Evolutionary conservation across 2,113 vertebrate genomes (phyloP), one percentile per base, ranked within the genome.

Genomic region (Donacobius atricapilla): DNA sequence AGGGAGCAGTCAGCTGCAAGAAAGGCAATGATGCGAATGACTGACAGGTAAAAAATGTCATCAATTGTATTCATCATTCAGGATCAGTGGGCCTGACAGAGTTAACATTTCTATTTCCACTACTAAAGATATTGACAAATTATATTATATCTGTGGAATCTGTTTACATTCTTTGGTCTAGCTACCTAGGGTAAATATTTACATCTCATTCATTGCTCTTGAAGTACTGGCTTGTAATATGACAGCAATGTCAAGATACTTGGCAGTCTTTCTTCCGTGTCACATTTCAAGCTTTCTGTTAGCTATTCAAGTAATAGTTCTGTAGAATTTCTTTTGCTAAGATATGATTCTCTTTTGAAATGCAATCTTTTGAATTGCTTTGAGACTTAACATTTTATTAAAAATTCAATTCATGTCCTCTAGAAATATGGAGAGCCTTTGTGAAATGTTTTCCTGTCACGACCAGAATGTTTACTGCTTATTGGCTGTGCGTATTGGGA

Each of bases 131-230:
- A 95, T 18, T 94, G 95, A 89, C 57, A 94, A 94, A 83, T 56
- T 93, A 58, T 48, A 47, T 94, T 87, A 66, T 88, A 75, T 69
- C 27, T 30, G 22, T 84, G 70, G 64, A 90, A 83, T 89, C 60
- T 90, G 70, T 90, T 97, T 94, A 58, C 83, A 31, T 89, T 92
- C 45, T 81, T 94, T 82, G 75, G 30, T 70, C 71, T 89, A 69
- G 50, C 61, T 93, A 68, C 63, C 42, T 70, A 88, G 54, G n/a
- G 90, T 92, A 95, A 96, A 95, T 90, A 96, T 94, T 94, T 96
- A 19, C 61, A 44, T 90, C 78, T 83, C 33, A 60, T 64, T 92
- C 71, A 39, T 86, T 96, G 68, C 44, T 89, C 28, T 80, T 81
- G 85, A 90, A 91, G 39, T 77, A 51, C 47, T 82, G 83, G 30